phyloP scores from a whole-genome alignment of 2,113 vertebrate species.

The Romanogobio albipinnatus region DNA sequence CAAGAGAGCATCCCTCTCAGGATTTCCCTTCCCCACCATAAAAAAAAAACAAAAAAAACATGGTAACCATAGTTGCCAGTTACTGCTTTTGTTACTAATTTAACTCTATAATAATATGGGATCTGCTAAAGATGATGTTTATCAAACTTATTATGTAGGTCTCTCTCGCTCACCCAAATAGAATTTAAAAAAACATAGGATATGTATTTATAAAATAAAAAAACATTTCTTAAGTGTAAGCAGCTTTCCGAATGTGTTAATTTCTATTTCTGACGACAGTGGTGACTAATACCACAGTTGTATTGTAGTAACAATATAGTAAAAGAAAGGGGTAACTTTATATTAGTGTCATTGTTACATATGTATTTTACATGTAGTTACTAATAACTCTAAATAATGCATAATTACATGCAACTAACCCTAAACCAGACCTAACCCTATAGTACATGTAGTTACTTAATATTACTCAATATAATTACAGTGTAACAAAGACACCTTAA shows the following conservation, averaged over 20 bases:
- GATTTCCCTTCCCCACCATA: conserved; percentile 2
- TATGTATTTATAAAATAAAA: background rate
- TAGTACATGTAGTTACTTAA: too few relatives aligned
- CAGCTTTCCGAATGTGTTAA: background rate
- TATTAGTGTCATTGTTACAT: too few relatives aligned
- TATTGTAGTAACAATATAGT: background rate
- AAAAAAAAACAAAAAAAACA: background rate
- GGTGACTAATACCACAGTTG: background rate
- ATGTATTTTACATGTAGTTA: too few relatives aligned
- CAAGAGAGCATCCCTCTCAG: background rate
- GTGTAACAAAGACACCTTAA: too few relatives aligned
- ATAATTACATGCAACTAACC: too few relatives aligned
- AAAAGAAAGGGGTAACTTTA: background rate
- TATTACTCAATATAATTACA: too few relatives aligned
- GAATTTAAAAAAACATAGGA: background rate
- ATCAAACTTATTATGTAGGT: too few relatives aligned
- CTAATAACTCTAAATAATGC: too few relatives aligned
- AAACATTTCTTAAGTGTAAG: background rate
- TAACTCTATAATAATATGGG: background rate
- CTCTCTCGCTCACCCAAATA: too few relatives aligned
- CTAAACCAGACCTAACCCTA: too few relatives aligned
- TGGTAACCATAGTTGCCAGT: background rate
- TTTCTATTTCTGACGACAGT: background rate
- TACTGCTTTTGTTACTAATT: background rate
- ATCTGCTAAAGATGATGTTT: background rate